Base-by-base conservation (phyloP, 2,113 vertebrate species). In the Prolemur simus region DNA sequence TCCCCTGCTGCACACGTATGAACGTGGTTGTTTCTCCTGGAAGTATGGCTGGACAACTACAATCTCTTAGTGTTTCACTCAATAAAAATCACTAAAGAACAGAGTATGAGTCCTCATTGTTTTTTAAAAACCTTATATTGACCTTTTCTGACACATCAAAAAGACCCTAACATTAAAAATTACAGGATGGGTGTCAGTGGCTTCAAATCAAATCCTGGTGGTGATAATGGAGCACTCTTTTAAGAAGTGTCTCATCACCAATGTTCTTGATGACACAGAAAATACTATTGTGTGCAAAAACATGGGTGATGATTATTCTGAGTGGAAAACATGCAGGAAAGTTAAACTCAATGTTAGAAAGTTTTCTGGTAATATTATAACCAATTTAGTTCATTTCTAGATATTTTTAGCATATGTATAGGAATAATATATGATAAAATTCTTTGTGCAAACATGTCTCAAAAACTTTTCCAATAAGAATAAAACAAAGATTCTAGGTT, bases 61-160 rank as follows among this genome's bases (percentile, higher is more conserved):
- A 78, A 8, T 56, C 37, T 39, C 37, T 82, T 34, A 68, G 1
- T 64, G 37, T 95, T 87, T 93, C 27, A 93, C 42, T 93, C 56
- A 93, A 74, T 47, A 71, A 82, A 86, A 86, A 86, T 93, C 45
- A 71, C 6, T 66, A 58, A n/a, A 89, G 29, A 58, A 81, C 89
- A 91, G 11, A 54, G 81, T 54, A 71, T 32, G 23, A 84, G 29
- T 49, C 34, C 23, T 52, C 49, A 77, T 23, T 86, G 47, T 47
- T 93, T 91, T 85, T 69, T 63, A 18, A 71, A 92, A 91, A 52
- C n/a, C 32, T 68, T 80, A 23, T 52, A 83, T 90, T 39, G 42
- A 68, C 8, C 76, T 37, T 88, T 37, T 90, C 49, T 85, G 7
- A 81, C 77, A 27, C 23, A 69, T 73, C 47, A 87, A 86, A 47